Percentiles rank a stretch among this genome's conserved stretches.
These are phyloP conservation scores for Charanyca ferruginea DNA, from an alignment of 2,888 invertebrate species.

Conservation along the genomic window DNA sequence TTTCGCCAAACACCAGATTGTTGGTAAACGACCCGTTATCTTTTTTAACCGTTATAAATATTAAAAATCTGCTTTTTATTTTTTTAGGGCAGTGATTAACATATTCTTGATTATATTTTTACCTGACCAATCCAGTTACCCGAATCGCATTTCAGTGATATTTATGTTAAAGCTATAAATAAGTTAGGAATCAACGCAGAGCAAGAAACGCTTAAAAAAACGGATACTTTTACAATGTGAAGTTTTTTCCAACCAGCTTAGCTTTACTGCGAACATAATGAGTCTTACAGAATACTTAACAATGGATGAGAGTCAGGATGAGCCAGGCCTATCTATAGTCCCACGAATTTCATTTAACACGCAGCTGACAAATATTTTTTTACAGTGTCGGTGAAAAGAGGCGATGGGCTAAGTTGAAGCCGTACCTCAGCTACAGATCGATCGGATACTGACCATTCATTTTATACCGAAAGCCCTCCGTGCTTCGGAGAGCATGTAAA, in stretches of 20 bases:
- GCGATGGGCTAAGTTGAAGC: too few relatives aligned
- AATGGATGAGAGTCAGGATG: constrained; percentile 44
- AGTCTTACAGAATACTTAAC: constrained; percentile 32
- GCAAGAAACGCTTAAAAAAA: background rate
- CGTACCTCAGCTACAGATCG: too few relatives aligned
- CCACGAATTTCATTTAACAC: constrained; percentile 21
- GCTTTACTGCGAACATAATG: constrained; percentile 16
- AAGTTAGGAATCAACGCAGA: background rate
- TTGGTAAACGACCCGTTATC: constrained; percentile 56
- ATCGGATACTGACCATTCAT: too few relatives aligned
- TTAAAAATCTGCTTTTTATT: constrained; percentile 28
- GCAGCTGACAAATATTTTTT: constrained; percentile 11
- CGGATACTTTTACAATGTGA: background rate
- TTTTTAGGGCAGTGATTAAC: constrained; percentile 20
- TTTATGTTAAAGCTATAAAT: constrained; percentile 4
- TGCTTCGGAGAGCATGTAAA: too few relatives aligned
- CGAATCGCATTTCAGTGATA: background rate
- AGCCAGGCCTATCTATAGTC: constrained; percentile 14
- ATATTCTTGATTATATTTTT: constrained; percentile 6
- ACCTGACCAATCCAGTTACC: constrained; percentile 2
- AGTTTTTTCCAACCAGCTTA: background rate
- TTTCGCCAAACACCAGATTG: constrained; percentile 54
- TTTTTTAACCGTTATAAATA: constrained; percentile 57
- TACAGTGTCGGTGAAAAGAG: background rate
- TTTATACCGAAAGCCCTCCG: too few relatives aligned